phyloP scores from a whole-genome alignment of 2,113 vertebrate genomes.

The Tor tambroides region DNA sequence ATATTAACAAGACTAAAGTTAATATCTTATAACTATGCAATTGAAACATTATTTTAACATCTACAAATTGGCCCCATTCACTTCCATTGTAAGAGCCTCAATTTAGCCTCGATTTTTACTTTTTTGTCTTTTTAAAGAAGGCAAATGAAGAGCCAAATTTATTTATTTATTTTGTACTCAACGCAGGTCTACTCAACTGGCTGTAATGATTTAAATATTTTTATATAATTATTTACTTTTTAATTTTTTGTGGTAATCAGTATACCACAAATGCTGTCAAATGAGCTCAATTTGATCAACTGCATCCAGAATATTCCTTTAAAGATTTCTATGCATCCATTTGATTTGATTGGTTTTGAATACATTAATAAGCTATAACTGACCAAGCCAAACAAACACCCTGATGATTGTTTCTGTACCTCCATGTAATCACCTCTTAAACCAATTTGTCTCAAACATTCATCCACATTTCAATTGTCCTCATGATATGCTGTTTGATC shows the following conservation, averaged over 20 bases:
- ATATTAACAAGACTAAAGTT: neutral
- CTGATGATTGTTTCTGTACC: conserved; percentile 4
- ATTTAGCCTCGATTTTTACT: neutral
- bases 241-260: neutral
- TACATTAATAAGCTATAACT: neutral
- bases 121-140: no score
- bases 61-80: neutral
- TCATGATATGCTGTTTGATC: neutral
- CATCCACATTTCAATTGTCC: conserved; percentile 9
- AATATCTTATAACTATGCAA: neutral
- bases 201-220: no score
- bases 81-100: neutral
- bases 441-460: neutral
- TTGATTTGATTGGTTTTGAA: conserved; percentile 24
- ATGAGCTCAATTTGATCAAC: neutral
- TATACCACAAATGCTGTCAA: neutral
- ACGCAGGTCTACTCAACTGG: no score
- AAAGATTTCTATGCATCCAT: conserved; percentile 5
- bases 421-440: neutral
- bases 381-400: neutral
- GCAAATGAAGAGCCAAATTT: no score
- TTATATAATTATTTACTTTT: no score
- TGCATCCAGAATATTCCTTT: neutral
- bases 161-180: no score
- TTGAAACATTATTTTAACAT: neutral